Base-by-base conservation (phyloP, 2,113 vertebrate genomes). In the Tonatia bakeri region DNA sequence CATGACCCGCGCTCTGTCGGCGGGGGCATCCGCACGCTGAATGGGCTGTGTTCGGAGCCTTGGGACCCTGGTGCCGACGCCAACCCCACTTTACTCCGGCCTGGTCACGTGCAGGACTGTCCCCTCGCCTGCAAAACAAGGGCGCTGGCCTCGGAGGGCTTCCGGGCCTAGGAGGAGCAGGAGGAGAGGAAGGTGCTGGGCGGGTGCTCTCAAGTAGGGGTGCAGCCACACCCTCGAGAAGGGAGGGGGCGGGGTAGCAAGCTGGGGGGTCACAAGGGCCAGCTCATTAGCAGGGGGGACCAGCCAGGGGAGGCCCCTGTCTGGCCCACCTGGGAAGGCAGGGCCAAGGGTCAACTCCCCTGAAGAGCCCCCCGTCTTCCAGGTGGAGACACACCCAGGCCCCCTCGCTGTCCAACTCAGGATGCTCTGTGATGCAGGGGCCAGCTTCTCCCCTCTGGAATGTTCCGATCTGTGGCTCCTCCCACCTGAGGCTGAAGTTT, bases 41-140 rank as follows among this genome's bases (percentile, higher is more conserved):
- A 1, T 0, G 10, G 16, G 26, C 4, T 4, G 5, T 0, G 0
- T 7, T 43, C 17, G 1, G 36, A 28, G 36, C 36, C 77, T 45
- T 3, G 69, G 38, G 73, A 64, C 20, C 76, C 15, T 8, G 24
- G 2, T 3, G 24, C 75, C 65, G 22, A n/a, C 13, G 8, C 65
- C 36, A 4, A 0, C 15, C 11, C 19, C 19, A 40, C 33, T 81
- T 70, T 36, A 0, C 28, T 36, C 12, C 19, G 76, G 22, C 31
- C 50, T 40, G 20, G 52, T 64, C 24, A 14, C n/a, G 4, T 28
- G 43, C 9, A 5, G 50, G n/a, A 72, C 61, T 16, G 9, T 54
- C 33, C 94, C 43, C 36, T 50, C 13, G 17, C 24, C 75, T 59
- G 12, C 33, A 19, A 15, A 80, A 15, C 36, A 13, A 67, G 16